These are phyloP conservation scores for Stictonetta naevosa DNA, from an alignment of 2,113 vertebrate species.

Conservation along the genomic window DNA sequence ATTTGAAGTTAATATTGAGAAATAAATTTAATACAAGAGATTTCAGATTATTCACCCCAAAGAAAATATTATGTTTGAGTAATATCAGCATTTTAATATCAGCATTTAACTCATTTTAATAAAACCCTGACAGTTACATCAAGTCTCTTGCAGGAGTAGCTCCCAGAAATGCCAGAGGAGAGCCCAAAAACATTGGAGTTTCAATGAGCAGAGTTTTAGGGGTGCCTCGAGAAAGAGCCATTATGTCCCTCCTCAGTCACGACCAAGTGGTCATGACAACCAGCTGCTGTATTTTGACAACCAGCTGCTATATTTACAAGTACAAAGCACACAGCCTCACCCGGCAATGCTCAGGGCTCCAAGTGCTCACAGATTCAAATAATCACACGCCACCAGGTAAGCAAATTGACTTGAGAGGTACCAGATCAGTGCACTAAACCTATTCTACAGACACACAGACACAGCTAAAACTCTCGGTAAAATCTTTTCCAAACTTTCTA, in stretches of 20 bases:
- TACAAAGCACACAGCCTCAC: neutral
- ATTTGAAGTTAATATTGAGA: neutral
- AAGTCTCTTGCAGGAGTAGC: neutral
- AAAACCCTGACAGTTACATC: neutral
- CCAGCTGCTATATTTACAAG: neutral
- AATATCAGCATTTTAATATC: no score
- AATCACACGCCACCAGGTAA: neutral
- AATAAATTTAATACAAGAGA: neutral
- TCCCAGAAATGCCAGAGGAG: neutral
- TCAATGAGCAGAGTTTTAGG: neutral
- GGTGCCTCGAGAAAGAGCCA: neutral
- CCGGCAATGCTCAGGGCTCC: neutral
- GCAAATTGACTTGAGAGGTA: neutral
- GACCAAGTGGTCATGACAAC: neutral
- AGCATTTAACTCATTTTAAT: neutral
- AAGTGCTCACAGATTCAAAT: neutral
- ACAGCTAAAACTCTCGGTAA: neutral
- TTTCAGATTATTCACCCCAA: neutral
- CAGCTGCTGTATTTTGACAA: neutral
- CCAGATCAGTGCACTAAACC: neutral
- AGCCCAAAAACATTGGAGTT: neutral
- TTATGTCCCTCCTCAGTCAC: neutral
- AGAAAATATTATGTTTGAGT: neutral
- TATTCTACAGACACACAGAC: neutral
- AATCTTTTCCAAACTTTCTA: neutral